A percentile compares a stretch with the other conserved stretches of the same genome.
Conservation (phyloP, 2,888 invertebrate species). For the Chrysina gloriosa region DNA sequence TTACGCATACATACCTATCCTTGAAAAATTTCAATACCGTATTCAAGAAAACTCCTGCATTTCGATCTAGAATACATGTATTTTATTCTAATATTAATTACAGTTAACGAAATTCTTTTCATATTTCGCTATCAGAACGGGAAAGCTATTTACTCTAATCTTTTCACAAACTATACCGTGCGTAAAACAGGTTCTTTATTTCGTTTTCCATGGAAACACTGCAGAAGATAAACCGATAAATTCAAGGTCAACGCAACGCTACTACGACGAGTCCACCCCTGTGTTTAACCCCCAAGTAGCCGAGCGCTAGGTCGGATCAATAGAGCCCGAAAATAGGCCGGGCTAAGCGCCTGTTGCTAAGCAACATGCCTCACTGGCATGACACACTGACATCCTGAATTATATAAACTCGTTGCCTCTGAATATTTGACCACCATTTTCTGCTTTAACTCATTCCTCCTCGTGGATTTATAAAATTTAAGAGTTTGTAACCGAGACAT, state of each 20-base stretch:
- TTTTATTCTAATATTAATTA: neutral
- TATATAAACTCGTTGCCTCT: slow-evolving; percentile 51
- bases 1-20: neutral
- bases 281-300: slow-evolving; percentile 54
- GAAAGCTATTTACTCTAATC: neutral
- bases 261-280: slow-evolving; percentile 52
- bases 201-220: slow-evolving; percentile 32
- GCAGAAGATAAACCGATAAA: slow-evolving; percentile 37
- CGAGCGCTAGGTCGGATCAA: slow-evolving; percentile 60
- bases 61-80: neutral
- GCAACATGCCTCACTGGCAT: slow-evolving; percentile 63
- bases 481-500: neutral
- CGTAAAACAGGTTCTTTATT: slow-evolving; percentile 19
- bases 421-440: slow-evolving; percentile 42
- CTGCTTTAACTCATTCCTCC: neutral
- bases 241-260: slow-evolving; percentile 33
- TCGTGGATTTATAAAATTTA: neutral
- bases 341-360: slow-evolving; percentile 63
- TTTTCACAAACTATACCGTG: slow-evolving; percentile 17
- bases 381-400: slow-evolving; percentile 66
- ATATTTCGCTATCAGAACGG: neutral
- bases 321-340: slow-evolving; percentile 66
- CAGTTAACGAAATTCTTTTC: neutral
- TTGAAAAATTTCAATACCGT: neutral
- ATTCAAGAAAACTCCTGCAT: neutral